Evolutionary conservation across 2,113 vertebrate species (phyloP).

Genomic region (Siphamia tubifer): DNA sequence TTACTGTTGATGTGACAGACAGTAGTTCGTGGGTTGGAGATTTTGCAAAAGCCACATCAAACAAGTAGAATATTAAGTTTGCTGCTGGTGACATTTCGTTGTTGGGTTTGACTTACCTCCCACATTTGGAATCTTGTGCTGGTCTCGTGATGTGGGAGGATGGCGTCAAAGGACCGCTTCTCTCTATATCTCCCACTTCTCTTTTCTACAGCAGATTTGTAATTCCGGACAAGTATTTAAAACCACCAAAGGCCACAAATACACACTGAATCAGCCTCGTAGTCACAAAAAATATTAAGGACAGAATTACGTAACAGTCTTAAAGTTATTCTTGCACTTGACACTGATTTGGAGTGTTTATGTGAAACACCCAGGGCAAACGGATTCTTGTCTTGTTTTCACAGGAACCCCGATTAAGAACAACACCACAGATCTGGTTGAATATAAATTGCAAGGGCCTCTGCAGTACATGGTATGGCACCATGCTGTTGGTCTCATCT

Average conservation of each 20-base stretch:
- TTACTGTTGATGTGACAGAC: background rate
- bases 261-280: too few relatives aligned
- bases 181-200: constrained; percentile 51
- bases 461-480: constrained; percentile 96
- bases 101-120: constrained; percentile 42
- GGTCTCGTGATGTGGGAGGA: constrained; percentile 51
- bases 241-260: background rate
- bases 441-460: constrained; percentile 86
- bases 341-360: background rate
- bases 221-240: background rate
- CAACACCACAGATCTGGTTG: constrained; percentile 84
- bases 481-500: constrained; percentile 93
- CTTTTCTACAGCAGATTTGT: constrained; percentile 7
- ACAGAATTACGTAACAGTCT: too few relatives aligned
- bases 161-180: constrained; percentile 46
- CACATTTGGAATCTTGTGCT: constrained; percentile 51
- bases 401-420: constrained; percentile 86
- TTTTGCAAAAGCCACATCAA: background rate
- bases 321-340: too few relatives aligned
- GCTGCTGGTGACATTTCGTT: constrained; percentile 39
- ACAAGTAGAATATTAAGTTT: constrained; percentile 17
- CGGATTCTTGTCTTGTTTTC: background rate
- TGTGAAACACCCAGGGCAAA: background rate
- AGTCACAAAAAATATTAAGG: background rate
- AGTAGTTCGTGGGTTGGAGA: background rate